Evolutionary conservation across 2,888 invertebrate genomes (phyloP).

Genomic region (Leptopterna dolabrata): DNA sequence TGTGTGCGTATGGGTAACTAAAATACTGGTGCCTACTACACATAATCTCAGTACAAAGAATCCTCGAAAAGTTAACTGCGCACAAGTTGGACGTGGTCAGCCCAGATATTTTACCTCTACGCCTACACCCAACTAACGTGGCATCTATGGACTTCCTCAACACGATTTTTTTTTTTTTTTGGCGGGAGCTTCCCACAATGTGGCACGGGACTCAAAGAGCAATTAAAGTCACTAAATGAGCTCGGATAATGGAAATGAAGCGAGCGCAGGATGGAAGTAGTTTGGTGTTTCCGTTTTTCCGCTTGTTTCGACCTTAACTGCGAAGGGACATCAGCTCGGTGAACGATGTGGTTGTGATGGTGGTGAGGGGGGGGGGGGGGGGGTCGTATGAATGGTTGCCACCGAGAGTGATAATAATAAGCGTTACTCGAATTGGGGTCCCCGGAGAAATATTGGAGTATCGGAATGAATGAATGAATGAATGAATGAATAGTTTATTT

Average conservation of each 20-base stretch:
- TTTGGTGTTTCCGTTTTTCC: slow-evolving; percentile 36
- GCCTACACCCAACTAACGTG: background rate
- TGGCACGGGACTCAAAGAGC: background rate
- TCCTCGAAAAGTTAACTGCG: no score
- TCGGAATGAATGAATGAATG: no score
- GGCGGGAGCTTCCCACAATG: background rate
- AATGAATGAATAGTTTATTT: no score
- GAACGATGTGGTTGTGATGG: no score
- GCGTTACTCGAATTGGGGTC: background rate
- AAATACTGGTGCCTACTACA: no score
- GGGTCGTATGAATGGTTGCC: background rate
- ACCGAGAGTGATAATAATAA: background rate
- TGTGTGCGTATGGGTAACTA: no score
- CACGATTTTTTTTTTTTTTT: background rate
- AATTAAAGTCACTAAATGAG: slow-evolving; percentile 21
- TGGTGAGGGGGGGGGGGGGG: no score
- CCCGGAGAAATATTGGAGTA: background rate
- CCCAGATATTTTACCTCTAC: no score
- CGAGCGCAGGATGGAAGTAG: slow-evolving; percentile 43
- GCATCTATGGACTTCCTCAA: background rate
- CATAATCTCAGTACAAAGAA: no score
- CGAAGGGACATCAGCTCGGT: background rate
- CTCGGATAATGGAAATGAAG: slow-evolving; percentile 8
- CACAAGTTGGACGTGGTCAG: no score
- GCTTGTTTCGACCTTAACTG: background rate